Evolutionary conservation across 30 jellyfish, hydroid and myxozoan species (phyloP).

Genomic region (Clytia hemisphaerica): DNA sequence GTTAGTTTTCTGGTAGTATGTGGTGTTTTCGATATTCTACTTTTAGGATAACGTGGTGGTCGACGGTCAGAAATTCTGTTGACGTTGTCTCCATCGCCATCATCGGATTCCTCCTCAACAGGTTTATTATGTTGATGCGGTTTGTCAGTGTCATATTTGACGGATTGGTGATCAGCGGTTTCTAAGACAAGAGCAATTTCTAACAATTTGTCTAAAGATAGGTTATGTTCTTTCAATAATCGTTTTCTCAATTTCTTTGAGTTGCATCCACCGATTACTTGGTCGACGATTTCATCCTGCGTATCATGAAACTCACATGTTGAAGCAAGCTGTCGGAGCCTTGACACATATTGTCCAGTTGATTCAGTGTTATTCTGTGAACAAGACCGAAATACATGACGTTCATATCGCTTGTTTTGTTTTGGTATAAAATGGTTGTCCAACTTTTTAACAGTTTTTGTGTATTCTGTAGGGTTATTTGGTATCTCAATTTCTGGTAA

Average conservation of each 20-base stretch:
- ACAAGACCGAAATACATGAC: slow-evolving; percentile 25
- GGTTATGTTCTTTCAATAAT: slow-evolving; percentile 34
- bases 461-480: not conserved
- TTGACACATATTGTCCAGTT: slow-evolving; percentile 39
- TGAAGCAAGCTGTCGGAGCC: slow-evolving; percentile 42
- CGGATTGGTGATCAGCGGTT: slow-evolving; percentile 28
- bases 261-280: slow-evolving; percentile 38
- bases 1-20: too few species aligned
- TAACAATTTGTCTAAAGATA: slow-evolving; percentile 1
- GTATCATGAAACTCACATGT: slow-evolving; percentile 42
- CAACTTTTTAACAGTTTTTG: not conserved
- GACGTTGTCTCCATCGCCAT: not conserved
- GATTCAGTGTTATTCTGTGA: slow-evolving; percentile 46
- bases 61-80: not conserved
- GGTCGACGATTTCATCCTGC: slow-evolving; percentile 38
- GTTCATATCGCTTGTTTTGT: slow-evolving; percentile 20
- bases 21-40: too few species aligned
- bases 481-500: too few species aligned
- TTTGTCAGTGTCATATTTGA: not conserved
- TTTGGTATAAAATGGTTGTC: slow-evolving; percentile 23
- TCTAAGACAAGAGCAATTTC: slow-evolving; percentile 21
- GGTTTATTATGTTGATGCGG: not conserved
- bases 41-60: too few species aligned
- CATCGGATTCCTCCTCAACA: not conserved
- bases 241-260: slow-evolving; percentile 40